Evolutionary conservation across 2,113 vertebrate species (phyloP).

Genomic region (Ailuropoda melanoleuca): DNA sequence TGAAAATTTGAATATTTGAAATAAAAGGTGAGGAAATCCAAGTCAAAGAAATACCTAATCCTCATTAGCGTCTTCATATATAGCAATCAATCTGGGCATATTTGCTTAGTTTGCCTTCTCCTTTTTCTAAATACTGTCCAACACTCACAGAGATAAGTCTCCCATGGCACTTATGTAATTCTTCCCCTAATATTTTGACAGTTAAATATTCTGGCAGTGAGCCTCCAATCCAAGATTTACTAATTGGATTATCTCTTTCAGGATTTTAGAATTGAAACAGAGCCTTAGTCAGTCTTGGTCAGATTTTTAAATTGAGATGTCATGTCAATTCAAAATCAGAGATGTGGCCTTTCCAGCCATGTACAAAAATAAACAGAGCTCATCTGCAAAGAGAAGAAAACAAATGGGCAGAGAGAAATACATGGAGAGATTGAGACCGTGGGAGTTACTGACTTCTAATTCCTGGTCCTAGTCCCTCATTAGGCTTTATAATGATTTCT

Average conservation of each 20-base stretch:
- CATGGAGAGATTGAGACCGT: neutral
- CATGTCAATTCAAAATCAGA: neutral
- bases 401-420: neutral
- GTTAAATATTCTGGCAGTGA: neutral
- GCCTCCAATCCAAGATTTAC: neutral
- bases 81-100: neutral
- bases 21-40: neutral
- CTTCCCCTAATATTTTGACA: neutral
- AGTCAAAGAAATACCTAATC: neutral
- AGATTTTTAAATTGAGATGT: neutral
- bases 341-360: neutral
- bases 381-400: neutral
- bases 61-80: neutral
- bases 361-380: neutral
- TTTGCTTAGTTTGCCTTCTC: neutral
- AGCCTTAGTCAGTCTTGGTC: neutral
- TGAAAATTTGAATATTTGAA: conserved; percentile 24
- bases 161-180: neutral
- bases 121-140: neutral
- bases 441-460: neutral
- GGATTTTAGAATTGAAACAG: neutral
- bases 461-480: neutral
- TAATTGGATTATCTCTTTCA: neutral
- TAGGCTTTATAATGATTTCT: neutral
- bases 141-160: neutral